These are phyloP conservation scores for Acinonyx jubatus DNA, from an alignment of 2,113 vertebrate species.

Conservation along the genomic window DNA sequence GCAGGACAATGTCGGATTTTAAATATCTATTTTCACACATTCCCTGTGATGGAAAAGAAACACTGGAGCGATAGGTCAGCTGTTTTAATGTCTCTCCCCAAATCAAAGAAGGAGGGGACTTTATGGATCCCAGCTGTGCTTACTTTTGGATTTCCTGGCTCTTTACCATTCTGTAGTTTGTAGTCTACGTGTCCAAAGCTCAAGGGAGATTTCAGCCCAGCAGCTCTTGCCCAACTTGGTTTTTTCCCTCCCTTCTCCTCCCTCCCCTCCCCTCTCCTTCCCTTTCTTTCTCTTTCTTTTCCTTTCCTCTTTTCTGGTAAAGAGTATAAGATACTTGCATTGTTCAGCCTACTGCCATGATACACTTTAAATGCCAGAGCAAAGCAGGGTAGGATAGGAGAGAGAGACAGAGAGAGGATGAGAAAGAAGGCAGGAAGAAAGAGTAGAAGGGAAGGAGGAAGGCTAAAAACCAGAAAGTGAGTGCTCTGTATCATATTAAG, in stretches of 20 bases:
- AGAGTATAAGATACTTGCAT: neutral
- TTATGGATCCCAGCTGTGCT: constrained; percentile 83
- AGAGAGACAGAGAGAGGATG: too few relatives aligned
- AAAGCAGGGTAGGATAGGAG: neutral
- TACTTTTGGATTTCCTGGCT: constrained; percentile 81
- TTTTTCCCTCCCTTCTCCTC: neutral
- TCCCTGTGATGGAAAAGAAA: neutral
- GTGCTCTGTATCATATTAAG: neutral
- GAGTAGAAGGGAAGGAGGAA: neutral
- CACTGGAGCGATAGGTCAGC: constrained; percentile 31
- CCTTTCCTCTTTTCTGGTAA: neutral
- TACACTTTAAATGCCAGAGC: neutral
- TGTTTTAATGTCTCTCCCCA: constrained; percentile 70
- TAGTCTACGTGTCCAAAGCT: neutral
- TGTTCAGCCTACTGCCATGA: neutral
- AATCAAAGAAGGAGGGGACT: constrained; percentile 60
- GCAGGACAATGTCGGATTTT: constrained; percentile 51
- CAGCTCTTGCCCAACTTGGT: neutral
- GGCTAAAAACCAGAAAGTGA: neutral
- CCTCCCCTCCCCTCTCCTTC: neutral
- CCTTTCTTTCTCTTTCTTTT: too few relatives aligned
- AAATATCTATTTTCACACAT: constrained; percentile 7
- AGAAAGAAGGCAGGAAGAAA: neutral
- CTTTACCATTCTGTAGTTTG: constrained; percentile 65
- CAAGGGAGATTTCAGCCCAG: constrained; percentile 47